Base-by-base conservation (phyloP, 2,113 vertebrate genomes). In the Poecile atricapillus region DNA sequence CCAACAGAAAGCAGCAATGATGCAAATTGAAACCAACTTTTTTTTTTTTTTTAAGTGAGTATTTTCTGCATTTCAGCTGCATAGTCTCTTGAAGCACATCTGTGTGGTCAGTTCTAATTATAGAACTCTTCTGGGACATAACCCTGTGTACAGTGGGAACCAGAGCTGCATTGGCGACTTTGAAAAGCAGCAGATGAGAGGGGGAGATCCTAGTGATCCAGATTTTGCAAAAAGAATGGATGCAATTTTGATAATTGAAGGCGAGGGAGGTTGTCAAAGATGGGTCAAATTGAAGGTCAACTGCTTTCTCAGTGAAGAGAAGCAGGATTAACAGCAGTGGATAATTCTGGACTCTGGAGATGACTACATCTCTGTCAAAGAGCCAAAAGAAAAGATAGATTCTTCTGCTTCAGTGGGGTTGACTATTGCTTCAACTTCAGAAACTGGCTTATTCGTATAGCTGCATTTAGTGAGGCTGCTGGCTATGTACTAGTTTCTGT, bases 51-150 rank as follows among this genome's bases (percentile, higher is more conserved):
- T 53, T 4, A 19, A 15, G 47, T 31, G 23, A 75, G 7, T 49
- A 50, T 78, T 96, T 93, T 95, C 39, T 84, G 50, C 13, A 8
- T 92, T 95, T 95, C 93, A 92, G 76, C 77, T 82, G 58, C 83
- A 39, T 12, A 62, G 73, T 59, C 89, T 94, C 83, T 90, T 79
- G 92, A 87, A 89, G 77, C 76, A 94, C 91, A 96, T 97, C 94
- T 97, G 95, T 93, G 89, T 95, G 90, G 92, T 90, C 89, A 93
- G 76, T 75, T 95, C 96, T 96, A 95, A 97, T 95, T 96, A 94
- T 92, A 95, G 92, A 76, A 65, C 76, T 60, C 39, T 96, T 93
- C 78, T 93, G 84, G 94, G 82, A 87, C 17, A 10, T 80, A 88
- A 93, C 71, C 83, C 73, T 2, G 4, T 0, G 0, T 62, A 49